Conservation (phyloP, 2,888 invertebrate species). For the Melanophora roralis region DNA sequence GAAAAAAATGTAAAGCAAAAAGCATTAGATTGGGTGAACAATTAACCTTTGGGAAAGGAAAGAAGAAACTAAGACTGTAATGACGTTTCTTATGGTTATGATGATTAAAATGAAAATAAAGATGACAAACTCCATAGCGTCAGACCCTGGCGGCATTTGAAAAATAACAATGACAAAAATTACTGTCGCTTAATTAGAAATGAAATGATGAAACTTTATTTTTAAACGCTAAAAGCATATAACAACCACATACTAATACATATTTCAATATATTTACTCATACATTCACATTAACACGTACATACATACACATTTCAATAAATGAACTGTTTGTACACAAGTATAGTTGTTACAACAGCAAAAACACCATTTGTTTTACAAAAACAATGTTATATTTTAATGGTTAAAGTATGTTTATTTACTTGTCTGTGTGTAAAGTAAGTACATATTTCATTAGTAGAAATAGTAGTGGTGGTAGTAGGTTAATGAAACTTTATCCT, state of each 20-base stretch:
- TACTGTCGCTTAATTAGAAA: slow-evolving; percentile 66
- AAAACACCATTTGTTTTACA: slow-evolving; percentile 38
- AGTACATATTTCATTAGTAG: background rate
- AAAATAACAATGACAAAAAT: slow-evolving; percentile 66
- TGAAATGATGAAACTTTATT: slow-evolving; percentile 64
- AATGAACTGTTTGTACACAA: background rate
- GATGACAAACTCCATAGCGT: slow-evolving; percentile 27
- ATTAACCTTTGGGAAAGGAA: background rate
- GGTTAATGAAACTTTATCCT: slow-evolving; percentile 44
- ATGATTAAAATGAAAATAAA: slow-evolving; percentile 8
- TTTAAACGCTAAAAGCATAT: slow-evolving; percentile 45
- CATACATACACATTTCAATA: background rate
- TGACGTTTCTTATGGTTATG: background rate
- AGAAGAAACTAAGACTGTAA: background rate
- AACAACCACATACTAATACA: slow-evolving; percentile 15
- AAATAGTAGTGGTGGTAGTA: background rate
- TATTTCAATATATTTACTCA: background rate
- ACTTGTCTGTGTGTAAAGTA: background rate
- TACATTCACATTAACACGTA: background rate
- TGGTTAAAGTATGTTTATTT: background rate
- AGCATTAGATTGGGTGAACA: slow-evolving; percentile 5
- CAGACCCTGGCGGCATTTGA: slow-evolving; percentile 52
- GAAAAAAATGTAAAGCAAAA: background rate
- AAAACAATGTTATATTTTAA: slow-evolving; percentile 15
- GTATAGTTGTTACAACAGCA: too few relatives aligned